A percentile compares a stretch with the other conserved stretches of the same genome.
phyloP scores from a whole-genome alignment of 2,113 vertebrate genomes.

The Neomonachus schauinslandi region DNA sequence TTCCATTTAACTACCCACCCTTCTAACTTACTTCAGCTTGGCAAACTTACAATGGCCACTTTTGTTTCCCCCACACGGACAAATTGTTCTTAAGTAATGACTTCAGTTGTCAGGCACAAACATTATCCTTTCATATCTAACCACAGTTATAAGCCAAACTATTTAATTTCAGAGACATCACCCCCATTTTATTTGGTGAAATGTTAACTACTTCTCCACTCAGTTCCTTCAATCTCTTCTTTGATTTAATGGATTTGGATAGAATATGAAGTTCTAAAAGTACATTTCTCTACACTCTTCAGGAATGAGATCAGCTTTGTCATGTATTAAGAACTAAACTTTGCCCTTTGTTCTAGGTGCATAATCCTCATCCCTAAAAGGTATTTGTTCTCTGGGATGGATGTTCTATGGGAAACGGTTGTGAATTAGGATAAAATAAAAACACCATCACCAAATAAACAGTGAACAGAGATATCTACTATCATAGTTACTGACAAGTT shows the following conservation, averaged over 20 bases:
- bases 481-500: constrained; percentile 8
- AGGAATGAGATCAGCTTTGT: constrained; percentile 25
- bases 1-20: neutral
- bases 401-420: neutral
- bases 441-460: neutral
- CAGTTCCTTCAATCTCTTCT: neutral
- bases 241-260: constrained; percentile 37
- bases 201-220: constrained; percentile 34
- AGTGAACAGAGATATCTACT: neutral
- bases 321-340: constrained; percentile 9
- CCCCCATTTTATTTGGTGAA: constrained; percentile 39
- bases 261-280: constrained; percentile 53
- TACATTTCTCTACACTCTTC: neutral
- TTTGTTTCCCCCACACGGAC: neutral
- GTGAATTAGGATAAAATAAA: neutral
- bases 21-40: constrained; percentile 55
- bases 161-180: constrained; percentile 54
- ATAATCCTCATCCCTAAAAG: neutral
- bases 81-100: constrained; percentile 38
- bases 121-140: constrained; percentile 1
- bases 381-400: neutral
- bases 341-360: neutral
- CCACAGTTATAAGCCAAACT: constrained; percentile 21
- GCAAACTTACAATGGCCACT: constrained; percentile 11
- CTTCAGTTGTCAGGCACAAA: constrained; percentile 43